Evolutionary conservation across 2,888 invertebrate species (phyloP), one percentile per base, ranked within the genome.

Genomic region (Scaptomyza flava): DNA sequence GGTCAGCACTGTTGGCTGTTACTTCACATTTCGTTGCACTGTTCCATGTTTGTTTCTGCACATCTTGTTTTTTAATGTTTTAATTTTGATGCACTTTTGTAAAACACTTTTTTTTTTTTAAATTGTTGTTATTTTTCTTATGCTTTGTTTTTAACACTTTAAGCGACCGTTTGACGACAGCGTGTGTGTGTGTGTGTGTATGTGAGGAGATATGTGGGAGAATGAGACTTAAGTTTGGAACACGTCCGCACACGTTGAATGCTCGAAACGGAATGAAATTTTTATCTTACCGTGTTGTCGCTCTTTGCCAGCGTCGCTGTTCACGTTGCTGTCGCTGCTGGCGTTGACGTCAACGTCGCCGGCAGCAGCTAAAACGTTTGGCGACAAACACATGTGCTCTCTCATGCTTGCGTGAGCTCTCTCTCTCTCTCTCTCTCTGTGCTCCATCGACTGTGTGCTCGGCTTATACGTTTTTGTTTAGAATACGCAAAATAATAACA

Each of bases 261-360:
- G 90, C 89, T 91, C 89, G 90, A 87, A 88, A 85, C 89, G 89
- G 89, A 91, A 91, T 92, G 90, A 91, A 88, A 87, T 80, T 87
- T 83, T 82, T 85, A 90, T 84, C 86, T 85, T 83, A 63, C 63
- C 58, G 34, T 60, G 41, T 36, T 60, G 64, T 63, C 67, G 69
- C 70, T 60, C 59, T 59, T 51, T 46, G 76, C 33, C 53, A 68
- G 43, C 63, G 65, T 31, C 54, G 34, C 48, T 8, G 77, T 33
- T 47, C 20, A 9, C 27, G 68, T 38, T n/a, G 51, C 12, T 11
- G 61, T 8, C 30, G 66, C 12, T 30, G 57, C 9, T 30, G 47
- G 31, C 34, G 27, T n/a, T 52, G 34, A 17, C 51, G 56, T 36
- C 53, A 53, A n/a, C 7, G 77, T 34, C 50, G 42, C 23, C 23